Evolutionary conservation across 2,113 vertebrate species (phyloP), one percentile per base, ranked within the genome.

Genomic region (Sigmodon hispidus): DNA sequence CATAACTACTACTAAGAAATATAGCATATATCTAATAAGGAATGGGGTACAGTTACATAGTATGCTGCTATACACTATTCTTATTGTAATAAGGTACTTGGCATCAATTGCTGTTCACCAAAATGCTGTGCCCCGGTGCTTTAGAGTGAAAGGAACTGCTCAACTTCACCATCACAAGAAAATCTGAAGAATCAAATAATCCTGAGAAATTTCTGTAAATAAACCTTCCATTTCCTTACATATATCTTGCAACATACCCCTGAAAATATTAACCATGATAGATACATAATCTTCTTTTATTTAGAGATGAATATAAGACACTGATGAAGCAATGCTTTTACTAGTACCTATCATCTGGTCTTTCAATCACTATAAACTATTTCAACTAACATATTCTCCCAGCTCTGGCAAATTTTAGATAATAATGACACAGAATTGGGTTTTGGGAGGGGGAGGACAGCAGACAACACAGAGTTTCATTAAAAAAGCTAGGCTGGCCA

Each of bases 361-460:
- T 50, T 94, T 89, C 83, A 63, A 89, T 83, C 57, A 94, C 43
- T 55, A 8, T 5, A 73, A 75, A 29, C 29, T 96, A 94, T 67
- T 95, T 92, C 80, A 93, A 67, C 76, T 76, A 83, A 94, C 59
- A 67, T 11, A 94, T 86, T 24, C 55, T 67, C 34, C 70, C 50
- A 67, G 50, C 36, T 92, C 29, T 69, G 45, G 76, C 10, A 77
- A 12, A 26, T 67, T 87, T 89, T 69, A 81, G 52, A 72, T 81
- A 96, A 80, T 90, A 93, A 45, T 87, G 31, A 86, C 76, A 95
- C 9, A 76, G 36, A 93, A 84, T 89, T 93, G 76, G 57, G 45
- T 65, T 52, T 50, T 16, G 1, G 13, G 7, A 40, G 19, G 34
- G 55, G 21, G 5, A 1, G 48, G 50, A 7, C 17, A 6, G 6